Conservation (phyloP, 2,113 vertebrate genomes). For the Prolemur simus region DNA sequence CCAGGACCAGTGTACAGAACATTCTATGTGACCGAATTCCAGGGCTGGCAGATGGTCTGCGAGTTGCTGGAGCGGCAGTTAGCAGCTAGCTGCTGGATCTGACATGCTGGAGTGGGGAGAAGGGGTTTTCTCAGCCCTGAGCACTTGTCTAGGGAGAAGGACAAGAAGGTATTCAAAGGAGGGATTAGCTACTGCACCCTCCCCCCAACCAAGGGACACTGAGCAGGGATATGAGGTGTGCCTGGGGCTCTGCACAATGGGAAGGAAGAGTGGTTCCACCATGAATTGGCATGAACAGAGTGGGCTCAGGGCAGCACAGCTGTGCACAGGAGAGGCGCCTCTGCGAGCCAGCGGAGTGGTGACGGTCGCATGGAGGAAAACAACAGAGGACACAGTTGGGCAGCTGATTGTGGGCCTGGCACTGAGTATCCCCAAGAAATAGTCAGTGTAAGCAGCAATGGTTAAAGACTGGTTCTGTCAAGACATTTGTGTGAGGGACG, state of each 20-base stretch:
- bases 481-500: background rate
- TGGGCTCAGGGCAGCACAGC: background rate
- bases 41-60: conserved; percentile 78
- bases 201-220: background rate
- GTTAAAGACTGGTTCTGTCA: background rate
- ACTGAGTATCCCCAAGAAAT: conserved; percentile 25
- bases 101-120: conserved; percentile 68
- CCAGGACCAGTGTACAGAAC: conserved; percentile 33
- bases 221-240: conserved; percentile 51
- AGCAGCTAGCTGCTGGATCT: conserved; percentile 77
- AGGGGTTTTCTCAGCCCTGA: conserved; percentile 71
- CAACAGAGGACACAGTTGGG: background rate
- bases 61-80: conserved; percentile 79
- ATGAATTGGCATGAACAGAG: background rate
- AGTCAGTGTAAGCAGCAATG: conserved; percentile 59
- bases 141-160: conserved; percentile 66
- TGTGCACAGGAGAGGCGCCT: conserved; percentile 32
- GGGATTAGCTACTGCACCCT: conserved; percentile 62
- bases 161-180: conserved; percentile 48
- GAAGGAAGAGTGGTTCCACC: background rate
- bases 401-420: conserved; percentile 57
- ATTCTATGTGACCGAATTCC: conserved; percentile 58
- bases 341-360: background rate
- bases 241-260: background rate
- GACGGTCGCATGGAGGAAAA: background rate